Conservation (phyloP, 1,140 invertebrate genomes). For the Aleiodes sp. region DNA sequence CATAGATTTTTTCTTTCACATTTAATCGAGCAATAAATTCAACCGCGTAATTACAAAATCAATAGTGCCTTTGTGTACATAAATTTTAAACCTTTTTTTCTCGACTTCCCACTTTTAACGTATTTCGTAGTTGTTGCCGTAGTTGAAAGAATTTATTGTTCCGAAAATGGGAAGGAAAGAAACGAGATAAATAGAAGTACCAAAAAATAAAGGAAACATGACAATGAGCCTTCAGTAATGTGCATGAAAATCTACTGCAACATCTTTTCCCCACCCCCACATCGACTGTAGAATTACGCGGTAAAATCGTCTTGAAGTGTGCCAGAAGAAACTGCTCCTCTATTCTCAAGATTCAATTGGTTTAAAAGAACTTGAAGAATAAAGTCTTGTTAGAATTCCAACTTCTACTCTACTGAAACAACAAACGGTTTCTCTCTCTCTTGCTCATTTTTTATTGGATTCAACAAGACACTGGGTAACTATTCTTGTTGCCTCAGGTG, state of each 20-base stretch:
- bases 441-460: neutral
- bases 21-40: constrained; percentile 6
- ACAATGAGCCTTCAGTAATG: neutral
- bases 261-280: neutral
- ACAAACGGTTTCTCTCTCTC: neutral
- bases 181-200: neutral
- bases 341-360: neutral
- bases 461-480: neutral
- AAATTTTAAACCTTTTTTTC: constrained; percentile 1
- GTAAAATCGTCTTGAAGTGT: neutral
- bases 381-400: too few relatives aligned
- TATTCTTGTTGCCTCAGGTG: constrained; percentile 1
- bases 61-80: neutral
- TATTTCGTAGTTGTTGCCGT: neutral
- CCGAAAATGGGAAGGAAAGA: neutral
- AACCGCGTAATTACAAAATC: neutral
- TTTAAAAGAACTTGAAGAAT: neutral
- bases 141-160: neutral
- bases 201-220: neutral
- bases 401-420: too few relatives aligned
- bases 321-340: neutral
- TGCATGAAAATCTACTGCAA: neutral
- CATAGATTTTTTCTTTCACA: neutral
- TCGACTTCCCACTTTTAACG: neutral
- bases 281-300: neutral